Conservation (phyloP, 2,113 vertebrate genomes). For the Tupaia chinensis region DNA sequence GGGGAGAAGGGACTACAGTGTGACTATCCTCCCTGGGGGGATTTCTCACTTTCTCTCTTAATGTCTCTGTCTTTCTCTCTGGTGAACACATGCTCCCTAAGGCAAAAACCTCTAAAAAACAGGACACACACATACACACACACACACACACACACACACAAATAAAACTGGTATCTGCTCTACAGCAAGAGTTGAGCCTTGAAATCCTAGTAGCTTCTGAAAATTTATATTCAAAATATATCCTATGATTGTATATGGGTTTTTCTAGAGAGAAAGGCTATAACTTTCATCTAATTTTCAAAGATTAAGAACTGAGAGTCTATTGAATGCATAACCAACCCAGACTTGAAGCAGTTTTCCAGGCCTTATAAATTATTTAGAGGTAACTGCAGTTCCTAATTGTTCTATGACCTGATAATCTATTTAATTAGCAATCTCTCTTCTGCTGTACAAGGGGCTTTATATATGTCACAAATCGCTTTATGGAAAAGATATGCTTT, state of each 20-base stretch:
- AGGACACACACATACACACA: background rate
- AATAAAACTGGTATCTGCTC: background rate
- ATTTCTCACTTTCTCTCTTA: too few species aligned
- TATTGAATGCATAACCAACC: conserved; percentile 43
- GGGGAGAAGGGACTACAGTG: too few species aligned
- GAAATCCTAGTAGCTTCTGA: background rate
- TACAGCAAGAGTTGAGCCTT: background rate
- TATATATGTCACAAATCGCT: background rate
- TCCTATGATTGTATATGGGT: conserved; percentile 2
- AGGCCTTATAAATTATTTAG: conserved; percentile 28
- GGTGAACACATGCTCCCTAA: too few species aligned
- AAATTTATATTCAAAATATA: conserved; percentile 44
- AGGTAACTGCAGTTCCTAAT: background rate
- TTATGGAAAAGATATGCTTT: conserved; percentile 10
- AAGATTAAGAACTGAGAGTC: conserved; percentile 59
- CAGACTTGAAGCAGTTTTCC: background rate
- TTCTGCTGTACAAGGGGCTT: conserved; percentile 32
- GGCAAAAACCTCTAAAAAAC: background rate
- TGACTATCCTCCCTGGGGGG: too few species aligned
- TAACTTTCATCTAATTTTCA: conserved; percentile 55
- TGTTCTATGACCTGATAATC: background rate
- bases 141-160: background rate
- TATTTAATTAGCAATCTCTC: background rate
- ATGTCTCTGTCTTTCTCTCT: too few species aligned
- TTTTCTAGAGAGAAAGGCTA: conserved; percentile 18